These are phyloP conservation scores for Pardalotus punctatus DNA, from an alignment of 2,113 vertebrate genomes.

Conservation along the genomic window DNA sequence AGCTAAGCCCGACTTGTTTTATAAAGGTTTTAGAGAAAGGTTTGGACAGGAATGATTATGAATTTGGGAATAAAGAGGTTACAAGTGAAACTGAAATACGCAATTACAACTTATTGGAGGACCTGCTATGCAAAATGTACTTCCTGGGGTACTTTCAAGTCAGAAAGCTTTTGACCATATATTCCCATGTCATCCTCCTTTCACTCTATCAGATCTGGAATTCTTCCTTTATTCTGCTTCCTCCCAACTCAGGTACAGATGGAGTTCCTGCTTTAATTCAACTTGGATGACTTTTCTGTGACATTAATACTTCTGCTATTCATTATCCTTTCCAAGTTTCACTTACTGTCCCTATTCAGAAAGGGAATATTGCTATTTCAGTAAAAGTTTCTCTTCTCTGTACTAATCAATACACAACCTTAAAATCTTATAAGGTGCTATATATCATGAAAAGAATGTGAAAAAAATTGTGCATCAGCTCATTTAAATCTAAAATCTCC, in stretches of 20 bases:
- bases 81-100: background rate
- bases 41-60: background rate
- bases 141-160: background rate
- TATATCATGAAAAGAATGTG: background rate
- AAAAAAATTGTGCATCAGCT: background rate
- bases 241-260: background rate
- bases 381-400: background rate
- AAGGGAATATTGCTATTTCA: background rate
- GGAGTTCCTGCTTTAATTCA: background rate
- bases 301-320: background rate
- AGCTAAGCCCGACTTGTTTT: background rate
- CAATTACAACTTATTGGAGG: background rate
- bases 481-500: background rate
- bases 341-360: background rate
- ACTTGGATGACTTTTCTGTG: background rate
- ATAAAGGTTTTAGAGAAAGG: background rate
- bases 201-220: background rate
- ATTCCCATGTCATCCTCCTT: background rate
- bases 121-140: background rate
- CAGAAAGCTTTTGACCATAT: background rate
- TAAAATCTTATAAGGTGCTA: background rate
- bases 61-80: background rate
- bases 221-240: background rate
- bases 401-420: background rate
- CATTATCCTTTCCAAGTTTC: background rate